phyloP scores from a whole-genome alignment of 1,140 invertebrate species.

The Drosophila murphyi region DNA sequence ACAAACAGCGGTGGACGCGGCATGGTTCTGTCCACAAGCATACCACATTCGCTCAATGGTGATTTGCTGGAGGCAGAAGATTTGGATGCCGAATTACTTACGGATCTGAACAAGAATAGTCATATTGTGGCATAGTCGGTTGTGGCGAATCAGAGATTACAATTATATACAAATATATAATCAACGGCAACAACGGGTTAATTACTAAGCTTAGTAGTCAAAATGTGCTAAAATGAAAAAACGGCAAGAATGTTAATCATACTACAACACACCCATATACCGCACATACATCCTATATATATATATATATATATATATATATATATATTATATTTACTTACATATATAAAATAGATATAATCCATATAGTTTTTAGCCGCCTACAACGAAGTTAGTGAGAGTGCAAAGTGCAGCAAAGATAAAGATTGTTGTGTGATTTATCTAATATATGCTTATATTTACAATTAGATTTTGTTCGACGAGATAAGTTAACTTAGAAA shows the following conservation, averaged over 20 bases:
- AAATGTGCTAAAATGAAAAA: constrained; percentile 72
- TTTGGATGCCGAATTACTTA: constrained; percentile 74
- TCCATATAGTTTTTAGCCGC: constrained; percentile 63
- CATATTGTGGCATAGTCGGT: constrained; percentile 78
- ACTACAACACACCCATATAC: constrained; percentile 37
- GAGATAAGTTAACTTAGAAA: constrained; percentile 44
- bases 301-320: constrained; percentile 39
- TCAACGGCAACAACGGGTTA: constrained; percentile 61
- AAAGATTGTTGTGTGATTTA: constrained; percentile 75
- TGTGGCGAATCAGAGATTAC: constrained; percentile 2
- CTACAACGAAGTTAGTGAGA: constrained; percentile 70
- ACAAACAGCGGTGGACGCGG: constrained; percentile 54
- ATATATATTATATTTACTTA: constrained; percentile 47
- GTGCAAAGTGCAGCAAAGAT: constrained; percentile 47
- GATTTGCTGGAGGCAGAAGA: constrained; percentile 80
- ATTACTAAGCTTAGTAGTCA: constrained; percentile 68
- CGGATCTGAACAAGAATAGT: constrained; percentile 84
- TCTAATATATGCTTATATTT: constrained; percentile 72
- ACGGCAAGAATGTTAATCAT: constrained; percentile 57
- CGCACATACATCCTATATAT: constrained; percentile 22
- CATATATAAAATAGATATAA: constrained; percentile 36
- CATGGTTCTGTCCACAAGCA: constrained; percentile 71
- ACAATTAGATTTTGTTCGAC: constrained; percentile 56
- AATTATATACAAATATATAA: constrained; percentile 1
- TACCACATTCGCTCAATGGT: constrained; percentile 75